These are phyloP conservation scores for Sakesphorus luctuosus DNA, from an alignment of 2,113 vertebrate species.

Conservation along the genomic window DNA sequence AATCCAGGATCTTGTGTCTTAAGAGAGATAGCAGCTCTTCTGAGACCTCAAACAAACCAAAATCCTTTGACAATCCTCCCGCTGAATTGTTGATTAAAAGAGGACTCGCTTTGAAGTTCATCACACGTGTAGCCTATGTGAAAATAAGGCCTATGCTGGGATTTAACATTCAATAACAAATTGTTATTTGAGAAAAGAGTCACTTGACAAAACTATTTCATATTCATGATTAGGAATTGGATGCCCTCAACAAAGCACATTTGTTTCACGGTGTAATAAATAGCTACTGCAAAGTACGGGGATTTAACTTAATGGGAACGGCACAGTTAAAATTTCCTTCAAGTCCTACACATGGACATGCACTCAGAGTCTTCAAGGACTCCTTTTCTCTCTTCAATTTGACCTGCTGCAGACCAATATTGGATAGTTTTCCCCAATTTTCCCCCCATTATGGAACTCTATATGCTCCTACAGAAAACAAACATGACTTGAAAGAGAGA, in stretches of 20 bases:
- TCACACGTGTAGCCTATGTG: background rate
- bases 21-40: background rate
- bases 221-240: constrained; percentile 25
- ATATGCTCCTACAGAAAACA: background rate
- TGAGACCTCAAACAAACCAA: background rate
- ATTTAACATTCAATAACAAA: background rate
- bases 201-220: constrained; percentile 6
- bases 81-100: background rate
- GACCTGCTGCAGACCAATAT: background rate
- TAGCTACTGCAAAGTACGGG: background rate
- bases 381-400: background rate
- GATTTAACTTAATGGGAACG: background rate
- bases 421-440: constrained; percentile 9
- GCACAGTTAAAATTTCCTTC: background rate
- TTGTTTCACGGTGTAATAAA: constrained; percentile 8
- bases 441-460: background rate
- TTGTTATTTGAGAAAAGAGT: background rate
- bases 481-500: constrained; percentile 29
- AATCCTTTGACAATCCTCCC: background rate
- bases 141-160: background rate
- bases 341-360: background rate
- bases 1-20: background rate
- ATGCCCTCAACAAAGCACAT: background rate
- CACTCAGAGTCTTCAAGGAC: background rate
- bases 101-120: background rate